Evolutionary conservation across 1,140 invertebrate genomes (phyloP).

Genomic region (Mya arenaria): DNA sequence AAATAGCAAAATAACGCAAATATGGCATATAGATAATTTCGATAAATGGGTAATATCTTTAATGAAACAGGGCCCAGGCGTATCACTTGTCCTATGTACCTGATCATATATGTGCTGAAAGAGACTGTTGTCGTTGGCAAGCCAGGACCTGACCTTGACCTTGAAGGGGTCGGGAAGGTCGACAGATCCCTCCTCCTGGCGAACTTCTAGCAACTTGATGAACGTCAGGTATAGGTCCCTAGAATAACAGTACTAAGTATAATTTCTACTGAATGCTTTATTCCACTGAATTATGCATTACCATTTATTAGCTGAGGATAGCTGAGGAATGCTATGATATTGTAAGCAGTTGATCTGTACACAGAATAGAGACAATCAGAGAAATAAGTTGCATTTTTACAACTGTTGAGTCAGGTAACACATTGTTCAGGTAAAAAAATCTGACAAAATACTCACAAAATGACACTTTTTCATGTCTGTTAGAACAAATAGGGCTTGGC

Average conservation of each 20-base stretch:
- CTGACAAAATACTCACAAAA: too few species aligned
- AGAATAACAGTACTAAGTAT: slow-evolving; percentile 42
- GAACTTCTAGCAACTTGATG: slow-evolving; percentile 64
- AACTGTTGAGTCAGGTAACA: too few species aligned
- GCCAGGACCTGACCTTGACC: slow-evolving; percentile 73
- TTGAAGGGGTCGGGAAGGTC: slow-evolving; percentile 66
- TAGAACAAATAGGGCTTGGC: too few species aligned
- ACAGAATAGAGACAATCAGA: neutral
- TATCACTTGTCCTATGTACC: neutral
- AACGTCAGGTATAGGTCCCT: slow-evolving; percentile 69
- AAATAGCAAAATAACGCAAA: neutral
- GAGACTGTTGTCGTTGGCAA: slow-evolving; percentile 70
- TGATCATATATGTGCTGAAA: slow-evolving; percentile 34
- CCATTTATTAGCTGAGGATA: neutral
- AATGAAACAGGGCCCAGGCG: neutral
- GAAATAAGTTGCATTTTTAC: neutral
- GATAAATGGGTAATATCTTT: neutral
- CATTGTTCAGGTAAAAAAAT: too few species aligned
- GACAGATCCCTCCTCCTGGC: slow-evolving; percentile 58
- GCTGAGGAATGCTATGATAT: neutral
- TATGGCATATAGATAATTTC: neutral
- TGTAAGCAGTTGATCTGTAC: neutral
- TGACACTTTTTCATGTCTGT: too few species aligned
- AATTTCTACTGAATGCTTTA: neutral
- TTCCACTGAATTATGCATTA: neutral